These are phyloP conservation scores for Theretra japonica DNA, from an alignment of 2,888 invertebrate genomes.

Conservation along the genomic window DNA sequence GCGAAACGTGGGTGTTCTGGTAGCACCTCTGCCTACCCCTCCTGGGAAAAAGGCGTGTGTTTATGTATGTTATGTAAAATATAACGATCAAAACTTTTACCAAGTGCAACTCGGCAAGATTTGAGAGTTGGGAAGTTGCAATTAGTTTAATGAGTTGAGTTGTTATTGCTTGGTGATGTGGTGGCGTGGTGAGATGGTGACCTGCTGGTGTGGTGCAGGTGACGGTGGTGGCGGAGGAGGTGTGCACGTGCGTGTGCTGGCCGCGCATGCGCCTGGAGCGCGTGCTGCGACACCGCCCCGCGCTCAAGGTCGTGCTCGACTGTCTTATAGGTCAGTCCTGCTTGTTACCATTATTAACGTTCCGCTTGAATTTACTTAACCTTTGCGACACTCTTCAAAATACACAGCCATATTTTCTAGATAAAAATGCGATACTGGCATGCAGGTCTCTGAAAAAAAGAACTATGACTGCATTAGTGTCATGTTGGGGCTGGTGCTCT, in stretches of 20 bases:
- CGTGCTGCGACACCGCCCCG: conserved; percentile 89
- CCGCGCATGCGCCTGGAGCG: conserved; percentile 90
- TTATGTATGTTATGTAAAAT: no score
- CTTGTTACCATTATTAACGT: conserved; percentile 26
- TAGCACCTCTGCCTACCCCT: no score
- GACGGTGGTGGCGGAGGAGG: conserved; percentile 91
- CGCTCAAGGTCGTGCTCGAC: conserved; percentile 90
- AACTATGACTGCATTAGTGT: neutral
- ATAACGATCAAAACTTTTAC: no score
- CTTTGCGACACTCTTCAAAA: neutral
- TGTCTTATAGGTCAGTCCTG: conserved; percentile 88
- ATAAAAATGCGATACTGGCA: conserved; percentile 8
- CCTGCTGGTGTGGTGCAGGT: conserved; percentile 77
- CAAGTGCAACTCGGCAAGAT: no score
- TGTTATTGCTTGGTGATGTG: neutral
- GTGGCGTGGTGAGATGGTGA: neutral
- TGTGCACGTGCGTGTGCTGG: conserved; percentile 92
- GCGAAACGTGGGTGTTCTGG: no score
- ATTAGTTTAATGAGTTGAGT: no score
- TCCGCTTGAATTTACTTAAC: conserved; percentile 22
- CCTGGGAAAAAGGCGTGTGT: no score
- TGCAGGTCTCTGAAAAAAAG: conserved; percentile 10
- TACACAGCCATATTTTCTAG: conserved; percentile 11
- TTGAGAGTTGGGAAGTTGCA: no score
- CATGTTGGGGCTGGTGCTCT: neutral